A percentile compares a stretch with the other conserved stretches of the same genome.
These are phyloP conservation scores for Cololabis saira DNA, from an alignment of 2,113 vertebrate species.

Conservation along the genomic window DNA sequence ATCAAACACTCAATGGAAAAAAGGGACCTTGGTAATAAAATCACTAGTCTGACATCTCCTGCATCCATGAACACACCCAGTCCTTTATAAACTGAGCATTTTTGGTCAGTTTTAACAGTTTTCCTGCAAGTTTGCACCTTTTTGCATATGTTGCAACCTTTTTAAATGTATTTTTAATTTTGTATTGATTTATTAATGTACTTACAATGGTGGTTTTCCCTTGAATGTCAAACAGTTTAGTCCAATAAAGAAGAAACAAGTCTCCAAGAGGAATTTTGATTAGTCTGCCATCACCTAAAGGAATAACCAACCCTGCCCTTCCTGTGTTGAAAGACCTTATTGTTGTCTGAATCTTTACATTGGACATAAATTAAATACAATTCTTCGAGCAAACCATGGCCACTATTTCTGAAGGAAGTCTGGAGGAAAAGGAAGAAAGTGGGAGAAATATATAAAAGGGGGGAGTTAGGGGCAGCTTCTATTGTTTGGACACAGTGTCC, in stretches of 20 bases:
- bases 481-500: constrained; percentile 79
- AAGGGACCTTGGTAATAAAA: too few species aligned
- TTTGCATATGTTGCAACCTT: neutral
- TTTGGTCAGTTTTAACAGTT: too few species aligned
- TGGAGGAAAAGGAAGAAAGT: constrained; percentile 41
- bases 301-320: neutral
- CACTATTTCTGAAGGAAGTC: constrained; percentile 53
- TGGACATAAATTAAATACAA: constrained; percentile 8
- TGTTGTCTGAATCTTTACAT: constrained; percentile 1
- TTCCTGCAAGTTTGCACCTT: too few species aligned
- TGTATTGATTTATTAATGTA: neutral
- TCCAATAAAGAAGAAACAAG: too few species aligned
- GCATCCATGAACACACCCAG: too few species aligned
- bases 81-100: too few species aligned
- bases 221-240: neutral
- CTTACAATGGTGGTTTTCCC: neutral
- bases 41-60: too few species aligned
- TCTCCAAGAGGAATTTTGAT: too few species aligned
- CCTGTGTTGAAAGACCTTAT: constrained; percentile 8
- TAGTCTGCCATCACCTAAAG: too few species aligned
- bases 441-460: constrained; percentile 24
- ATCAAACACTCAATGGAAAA: too few species aligned
- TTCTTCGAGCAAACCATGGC: neutral
- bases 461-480: constrained; percentile 39
- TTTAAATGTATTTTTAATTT: neutral